Evolutionary conservation across 2,888 invertebrate species (phyloP), one percentile per base, ranked within the genome.

Genomic region (Drosophila nigritarsus): DNA sequence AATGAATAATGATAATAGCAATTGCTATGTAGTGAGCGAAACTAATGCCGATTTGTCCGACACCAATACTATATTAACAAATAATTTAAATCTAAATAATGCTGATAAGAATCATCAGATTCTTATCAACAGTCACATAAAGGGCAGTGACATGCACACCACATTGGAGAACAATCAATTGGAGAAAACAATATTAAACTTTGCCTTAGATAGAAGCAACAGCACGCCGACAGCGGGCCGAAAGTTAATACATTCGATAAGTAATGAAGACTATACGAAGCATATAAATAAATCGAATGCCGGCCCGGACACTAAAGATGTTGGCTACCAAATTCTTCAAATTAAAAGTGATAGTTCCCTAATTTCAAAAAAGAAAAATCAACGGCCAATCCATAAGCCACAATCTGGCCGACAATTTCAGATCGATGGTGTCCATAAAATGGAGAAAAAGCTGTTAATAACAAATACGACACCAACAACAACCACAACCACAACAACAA

Each of bases 341-440:
- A 91, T 92, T 32, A 90, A 90, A 59, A 92, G 91, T 80, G 92
- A 92, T 59, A 92, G 91, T 78, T 91, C 91, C 9, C 80, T 92
- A 34, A 83, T 90, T 71, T 75, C 84, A 32, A 74, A 75, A 24
- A 88, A 76, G 59, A 55, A 68, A 54, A 72, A 72, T 56, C 79
- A 78, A 65, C 70, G 76, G 56, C 65, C 75, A 56, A 72, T 72
- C n/a, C 56, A 62, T 27, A 75, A 73, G 29, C 75, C 71, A 34
- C 76, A 71, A 49, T 51, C 53, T 48, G 75, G 71, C 5, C 73
- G 79, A 54, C 70, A 70, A 40, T 15, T 65, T 54, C 60, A 50
- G 29, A 42, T 71, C 15, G 83, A 84, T 38, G 63, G 69, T 69
- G 55, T 63, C 11, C 71, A 62, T 59, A 71, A 50, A 32, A 11